Conservation (phyloP, 2,113 vertebrate species). For the Trichechus manatus region DNA sequence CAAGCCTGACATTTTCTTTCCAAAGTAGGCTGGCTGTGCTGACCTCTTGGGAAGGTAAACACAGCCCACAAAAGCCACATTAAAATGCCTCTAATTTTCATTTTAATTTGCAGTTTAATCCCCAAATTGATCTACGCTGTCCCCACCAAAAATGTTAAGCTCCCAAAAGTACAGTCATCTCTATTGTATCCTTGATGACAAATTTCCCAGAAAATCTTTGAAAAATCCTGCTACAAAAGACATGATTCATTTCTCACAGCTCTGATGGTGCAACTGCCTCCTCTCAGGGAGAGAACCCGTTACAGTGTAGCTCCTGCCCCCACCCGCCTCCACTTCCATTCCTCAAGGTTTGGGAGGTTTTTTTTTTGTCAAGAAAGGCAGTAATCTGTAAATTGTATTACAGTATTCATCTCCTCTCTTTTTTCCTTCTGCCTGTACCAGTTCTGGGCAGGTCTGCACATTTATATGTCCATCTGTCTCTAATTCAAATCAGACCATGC, state of each 20-base stretch:
- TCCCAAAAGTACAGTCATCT: slow-evolving; percentile 51
- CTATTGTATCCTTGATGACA: background rate
- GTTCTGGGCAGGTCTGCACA: background rate
- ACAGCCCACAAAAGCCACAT: background rate
- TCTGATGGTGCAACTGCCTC: background rate
- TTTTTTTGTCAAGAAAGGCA: slow-evolving; percentile 11
- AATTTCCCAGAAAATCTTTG: slow-evolving; percentile 35
- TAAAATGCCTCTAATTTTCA: background rate
- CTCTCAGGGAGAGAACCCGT: background rate
- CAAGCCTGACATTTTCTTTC: slow-evolving; percentile 24
- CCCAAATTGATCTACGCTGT: background rate
- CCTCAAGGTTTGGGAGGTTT: background rate
- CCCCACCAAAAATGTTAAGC: slow-evolving; percentile 36
- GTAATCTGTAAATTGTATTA: background rate
- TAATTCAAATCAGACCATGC: background rate
- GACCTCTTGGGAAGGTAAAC: background rate
- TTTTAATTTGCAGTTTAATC: slow-evolving; percentile 44
- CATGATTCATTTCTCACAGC: slow-evolving; percentile 59
- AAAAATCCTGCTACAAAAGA: slow-evolving; percentile 19
- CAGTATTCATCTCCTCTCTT: background rate
- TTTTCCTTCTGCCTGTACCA: background rate
- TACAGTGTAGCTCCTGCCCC: background rate
- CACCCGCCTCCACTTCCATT: background rate
- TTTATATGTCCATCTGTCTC: background rate
- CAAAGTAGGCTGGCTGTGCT: background rate